phyloP scores from a whole-genome alignment of 2,797 vertebrate species.

The Paratrypauchen microcephalus region DNA sequence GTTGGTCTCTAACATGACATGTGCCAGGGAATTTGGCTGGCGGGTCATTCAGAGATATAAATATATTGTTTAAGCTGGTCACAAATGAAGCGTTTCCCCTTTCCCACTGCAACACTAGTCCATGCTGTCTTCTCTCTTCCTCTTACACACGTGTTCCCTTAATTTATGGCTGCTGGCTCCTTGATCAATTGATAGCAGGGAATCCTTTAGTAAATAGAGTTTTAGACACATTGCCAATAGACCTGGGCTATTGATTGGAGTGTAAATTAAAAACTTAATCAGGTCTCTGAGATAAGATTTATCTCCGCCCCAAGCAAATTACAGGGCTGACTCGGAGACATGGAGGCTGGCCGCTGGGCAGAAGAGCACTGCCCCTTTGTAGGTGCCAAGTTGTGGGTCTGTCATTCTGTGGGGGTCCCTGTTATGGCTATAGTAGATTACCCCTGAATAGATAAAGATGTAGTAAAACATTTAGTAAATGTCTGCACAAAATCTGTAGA shows the following conservation, averaged over 20 bases:
- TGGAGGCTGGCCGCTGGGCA: slow-evolving; percentile 62
- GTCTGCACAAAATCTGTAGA: slow-evolving; percentile 37
- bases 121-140: slow-evolving; percentile 19
- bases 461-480: slow-evolving; percentile 36
- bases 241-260: slow-evolving; percentile 98
- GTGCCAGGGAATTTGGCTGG: slow-evolving; percentile 21
- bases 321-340: slow-evolving; percentile 73
- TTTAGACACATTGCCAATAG: slow-evolving; percentile 99
- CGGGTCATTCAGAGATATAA: slow-evolving; percentile 23
- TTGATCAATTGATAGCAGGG: slow-evolving; percentile 99
- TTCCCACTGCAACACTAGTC: slow-evolving; percentile 33
- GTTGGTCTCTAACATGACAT: slow-evolving; percentile 22
- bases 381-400: slow-evolving; percentile 52
- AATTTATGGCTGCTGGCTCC: slow-evolving; percentile 96
- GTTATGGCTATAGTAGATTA: slow-evolving; percentile 1
- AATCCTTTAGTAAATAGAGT: slow-evolving; percentile 99
- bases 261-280: slow-evolving; percentile 99
- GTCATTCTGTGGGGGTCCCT: slow-evolving; percentile 23
- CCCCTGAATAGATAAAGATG: neutral
- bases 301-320: slow-evolving; percentile 83
- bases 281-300: slow-evolving; percentile 89
- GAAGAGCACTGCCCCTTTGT: slow-evolving; percentile 58
- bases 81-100: slow-evolving; percentile 41
- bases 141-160: slow-evolving; percentile 69
- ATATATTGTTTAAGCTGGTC: slow-evolving; percentile 47